Percentiles rank a stretch among this genome's conserved stretches.
Conservation (phyloP, 2,113 vertebrate genomes). For the Pterophyllum scalare region DNA sequence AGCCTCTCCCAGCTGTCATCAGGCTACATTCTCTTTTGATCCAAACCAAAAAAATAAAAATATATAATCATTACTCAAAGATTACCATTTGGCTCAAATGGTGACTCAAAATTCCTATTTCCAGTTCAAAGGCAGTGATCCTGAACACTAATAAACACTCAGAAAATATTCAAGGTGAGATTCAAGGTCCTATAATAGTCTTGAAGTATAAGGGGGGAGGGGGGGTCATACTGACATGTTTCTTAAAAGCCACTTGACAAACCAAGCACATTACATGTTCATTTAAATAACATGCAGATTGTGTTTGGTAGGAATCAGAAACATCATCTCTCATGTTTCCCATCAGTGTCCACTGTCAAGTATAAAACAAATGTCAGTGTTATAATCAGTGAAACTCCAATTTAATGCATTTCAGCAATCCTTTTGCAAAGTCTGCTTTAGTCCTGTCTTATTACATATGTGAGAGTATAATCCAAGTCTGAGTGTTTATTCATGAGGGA, state of each 20-base stretch:
- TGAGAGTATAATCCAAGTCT: background rate
- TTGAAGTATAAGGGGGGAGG: background rate
- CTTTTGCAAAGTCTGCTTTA: background rate
- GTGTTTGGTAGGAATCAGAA: background rate
- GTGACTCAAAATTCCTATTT: background rate
- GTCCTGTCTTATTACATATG: background rate
- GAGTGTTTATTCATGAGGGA: slow-evolving; percentile 2
- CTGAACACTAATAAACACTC: background rate
- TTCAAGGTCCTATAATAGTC: background rate
- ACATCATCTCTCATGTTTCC: background rate
- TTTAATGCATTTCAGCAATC: background rate
- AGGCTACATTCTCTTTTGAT: background rate
- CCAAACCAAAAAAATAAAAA: background rate
- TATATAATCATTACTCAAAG: background rate
- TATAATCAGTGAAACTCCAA: background rate
- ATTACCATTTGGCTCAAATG: background rate
- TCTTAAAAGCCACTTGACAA: background rate
- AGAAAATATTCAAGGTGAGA: background rate
- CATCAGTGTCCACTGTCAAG: background rate
- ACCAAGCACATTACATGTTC: accelerated
- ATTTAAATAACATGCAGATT: background rate
- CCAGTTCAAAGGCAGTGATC: background rate
- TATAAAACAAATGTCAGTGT: background rate
- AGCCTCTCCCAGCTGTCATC: background rate
- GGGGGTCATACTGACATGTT: background rate